Conservation (phyloP, 2,797 vertebrate genomes). For the Muraenolepis orangiensis region DNA sequence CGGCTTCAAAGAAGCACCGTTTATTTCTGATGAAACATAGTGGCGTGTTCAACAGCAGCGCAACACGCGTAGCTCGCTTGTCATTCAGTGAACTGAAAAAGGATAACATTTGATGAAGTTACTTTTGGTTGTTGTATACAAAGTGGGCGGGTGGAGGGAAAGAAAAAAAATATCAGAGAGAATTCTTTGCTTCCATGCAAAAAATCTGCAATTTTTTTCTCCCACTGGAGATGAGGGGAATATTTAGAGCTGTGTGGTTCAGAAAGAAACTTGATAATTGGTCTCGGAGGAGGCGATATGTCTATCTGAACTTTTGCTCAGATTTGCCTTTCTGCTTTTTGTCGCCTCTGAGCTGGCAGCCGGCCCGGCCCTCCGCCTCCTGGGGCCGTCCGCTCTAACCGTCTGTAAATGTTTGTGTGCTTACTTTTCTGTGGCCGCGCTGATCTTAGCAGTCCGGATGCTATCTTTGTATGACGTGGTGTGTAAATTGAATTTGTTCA, state of each 20-base stretch:
- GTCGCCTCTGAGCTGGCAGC: constrained; percentile 40
- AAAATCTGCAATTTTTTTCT: constrained; percentile 27
- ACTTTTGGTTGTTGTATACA: too few species aligned
- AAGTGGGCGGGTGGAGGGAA: too few species aligned
- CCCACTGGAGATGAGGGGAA: constrained; percentile 45
- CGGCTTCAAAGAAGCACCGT: neutral
- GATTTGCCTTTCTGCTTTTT: constrained; percentile 42
- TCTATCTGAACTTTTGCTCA: constrained; percentile 61
- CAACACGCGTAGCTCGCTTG: neutral
- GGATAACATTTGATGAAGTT: neutral
- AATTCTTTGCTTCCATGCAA: neutral
- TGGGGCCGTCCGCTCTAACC: neutral
- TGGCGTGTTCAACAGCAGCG: too few species aligned
- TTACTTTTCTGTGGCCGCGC: neutral
- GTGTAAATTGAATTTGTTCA: neutral
- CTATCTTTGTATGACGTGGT: neutral
- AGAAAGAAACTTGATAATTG: constrained; percentile 61
- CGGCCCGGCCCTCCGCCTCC: constrained; percentile 30
- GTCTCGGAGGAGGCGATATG: constrained; percentile 57
- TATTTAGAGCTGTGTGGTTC: constrained; percentile 39
- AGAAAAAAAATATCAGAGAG: neutral
- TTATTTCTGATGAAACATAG: neutral
- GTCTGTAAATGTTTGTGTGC: constrained; percentile 11
- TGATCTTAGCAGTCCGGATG: neutral
- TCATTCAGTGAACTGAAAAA: neutral